Conservation (phyloP, 2,888 invertebrate species). For the Platycnemis pennipes region DNA sequence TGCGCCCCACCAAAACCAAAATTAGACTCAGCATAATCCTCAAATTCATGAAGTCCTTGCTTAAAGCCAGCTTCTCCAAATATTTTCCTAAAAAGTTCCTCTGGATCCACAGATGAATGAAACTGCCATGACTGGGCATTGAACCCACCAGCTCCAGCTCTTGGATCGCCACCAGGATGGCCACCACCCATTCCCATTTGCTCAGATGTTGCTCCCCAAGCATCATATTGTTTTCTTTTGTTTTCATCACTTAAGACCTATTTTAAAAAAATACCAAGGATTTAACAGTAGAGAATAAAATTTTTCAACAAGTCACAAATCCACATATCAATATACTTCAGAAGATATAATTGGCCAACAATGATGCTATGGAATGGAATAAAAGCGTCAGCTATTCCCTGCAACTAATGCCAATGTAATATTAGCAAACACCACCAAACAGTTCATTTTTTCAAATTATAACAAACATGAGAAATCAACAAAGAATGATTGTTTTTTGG, state of each 20-base stretch:
- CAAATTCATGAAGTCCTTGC: slow-evolving; percentile 81
- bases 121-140: slow-evolving; percentile 88
- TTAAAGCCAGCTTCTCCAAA: slow-evolving; percentile 90
- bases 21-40: slow-evolving; percentile 92
- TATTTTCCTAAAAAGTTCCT: slow-evolving; percentile 97
- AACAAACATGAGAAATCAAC: no score
- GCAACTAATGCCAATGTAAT: no score
- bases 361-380: no score
- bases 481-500: no score
- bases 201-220: slow-evolving; percentile 93
- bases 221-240: slow-evolving; percentile 96
- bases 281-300: no score
- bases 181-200: slow-evolving; percentile 89
- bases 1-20: slow-evolving; percentile 96
- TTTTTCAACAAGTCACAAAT: no score
- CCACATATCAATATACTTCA: no score
- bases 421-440: no score
- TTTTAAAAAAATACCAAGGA: slow-evolving; percentile 70
- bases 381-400: no score
- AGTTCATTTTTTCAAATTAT: no score
- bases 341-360: no score
- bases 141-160: slow-evolving; percentile 78
- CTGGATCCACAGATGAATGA: slow-evolving; percentile 94
- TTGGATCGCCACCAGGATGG: slow-evolving; percentile 77
- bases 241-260: slow-evolving; percentile 93